Evolutionary conservation across 2,888 invertebrate genomes (phyloP), one percentile per base, ranked within the genome.

Genomic region (Steinernema hermaphroditum): DNA sequence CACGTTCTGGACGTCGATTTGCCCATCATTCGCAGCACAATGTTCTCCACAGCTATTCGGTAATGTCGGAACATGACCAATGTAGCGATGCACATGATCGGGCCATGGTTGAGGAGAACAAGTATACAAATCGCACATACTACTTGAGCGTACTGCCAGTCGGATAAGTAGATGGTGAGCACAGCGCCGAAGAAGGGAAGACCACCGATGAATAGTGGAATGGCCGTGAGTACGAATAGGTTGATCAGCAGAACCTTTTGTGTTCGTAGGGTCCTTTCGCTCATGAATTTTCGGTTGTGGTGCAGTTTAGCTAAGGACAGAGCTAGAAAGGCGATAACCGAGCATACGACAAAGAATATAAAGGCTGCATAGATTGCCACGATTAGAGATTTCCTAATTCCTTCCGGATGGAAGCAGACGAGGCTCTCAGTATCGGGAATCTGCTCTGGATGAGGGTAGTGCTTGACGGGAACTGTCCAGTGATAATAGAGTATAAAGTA

Each of bases 51-150:
- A 1, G 62, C 62, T 8, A 27, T 1, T 62, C 32, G 27, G 62
- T 62, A 62, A 8, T 12, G 22, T 4, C 14, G 16, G 32, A 62
- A 62, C 32, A 62, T 14, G 16, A 32, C 29, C 9, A 62, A 14
- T 2, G 62, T 27, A 12, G 62, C 29, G 32, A 62, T 62, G 32
- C 62, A 62, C 62, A 62, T 32, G 32, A 62, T 32, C 12, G 62
- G 32, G 2, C 62, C 62, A 16, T 29, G 27, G 32, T 62, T 62
- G 62, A 62, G 27, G 32, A 62, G 32, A 14, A 62, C 16, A 1
- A 62, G 34, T 14, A 62, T 34, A n/a, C 32, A 62, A 16, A 62
- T 32, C 2, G 62, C 19, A 14, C 62, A 62, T 12, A 34, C 16
- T 1, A 32, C 32, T 16, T 32, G 29, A 16, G 29, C 62, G 16